Percentiles rank a stretch among this genome's conserved stretches.
phyloP scores from a whole-genome alignment of 2,888 invertebrate species.

The Chirona hameri region DNA sequence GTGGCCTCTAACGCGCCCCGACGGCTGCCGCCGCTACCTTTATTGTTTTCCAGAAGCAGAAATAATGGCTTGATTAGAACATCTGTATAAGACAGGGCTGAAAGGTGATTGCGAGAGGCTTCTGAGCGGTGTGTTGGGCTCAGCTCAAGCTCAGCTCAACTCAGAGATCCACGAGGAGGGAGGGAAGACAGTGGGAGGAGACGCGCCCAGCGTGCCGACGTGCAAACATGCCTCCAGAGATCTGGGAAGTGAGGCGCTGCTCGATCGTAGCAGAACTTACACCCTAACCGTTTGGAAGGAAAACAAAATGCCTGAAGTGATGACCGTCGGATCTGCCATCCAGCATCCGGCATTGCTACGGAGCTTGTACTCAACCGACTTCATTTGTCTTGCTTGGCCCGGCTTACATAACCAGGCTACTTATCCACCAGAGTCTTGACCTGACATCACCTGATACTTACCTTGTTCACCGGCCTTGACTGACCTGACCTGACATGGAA shows the following conservation, averaged over 20 bases:
- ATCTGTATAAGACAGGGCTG: constrained; percentile 27
- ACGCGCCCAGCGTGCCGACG: background rate
- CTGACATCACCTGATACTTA: too few relatives aligned
- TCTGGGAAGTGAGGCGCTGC: too few relatives aligned
- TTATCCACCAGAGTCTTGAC: too few relatives aligned
- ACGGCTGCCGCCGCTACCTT: background rate
- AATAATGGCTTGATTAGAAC: constrained; percentile 28
- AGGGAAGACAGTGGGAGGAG: background rate
- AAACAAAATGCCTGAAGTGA: too few relatives aligned
- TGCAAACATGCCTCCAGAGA: background rate
- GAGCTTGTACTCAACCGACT: too few relatives aligned
- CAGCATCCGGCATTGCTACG: too few relatives aligned
- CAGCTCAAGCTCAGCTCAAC: background rate
- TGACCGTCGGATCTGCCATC: too few relatives aligned
- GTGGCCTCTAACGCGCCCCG: background rate
- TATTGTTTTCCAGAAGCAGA: constrained; percentile 6
- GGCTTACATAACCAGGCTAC: too few relatives aligned
- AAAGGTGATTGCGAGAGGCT: constrained; percentile 7
- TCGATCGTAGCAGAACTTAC: too few relatives aligned
- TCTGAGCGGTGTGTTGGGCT: too few relatives aligned
- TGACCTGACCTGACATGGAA: background rate
- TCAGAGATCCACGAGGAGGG: background rate
- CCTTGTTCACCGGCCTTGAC: background rate
- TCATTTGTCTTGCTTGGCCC: too few relatives aligned
- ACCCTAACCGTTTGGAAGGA: too few relatives aligned